Base-by-base conservation (phyloP, 2,888 invertebrate genomes). In the Ephialtes manifestator region DNA sequence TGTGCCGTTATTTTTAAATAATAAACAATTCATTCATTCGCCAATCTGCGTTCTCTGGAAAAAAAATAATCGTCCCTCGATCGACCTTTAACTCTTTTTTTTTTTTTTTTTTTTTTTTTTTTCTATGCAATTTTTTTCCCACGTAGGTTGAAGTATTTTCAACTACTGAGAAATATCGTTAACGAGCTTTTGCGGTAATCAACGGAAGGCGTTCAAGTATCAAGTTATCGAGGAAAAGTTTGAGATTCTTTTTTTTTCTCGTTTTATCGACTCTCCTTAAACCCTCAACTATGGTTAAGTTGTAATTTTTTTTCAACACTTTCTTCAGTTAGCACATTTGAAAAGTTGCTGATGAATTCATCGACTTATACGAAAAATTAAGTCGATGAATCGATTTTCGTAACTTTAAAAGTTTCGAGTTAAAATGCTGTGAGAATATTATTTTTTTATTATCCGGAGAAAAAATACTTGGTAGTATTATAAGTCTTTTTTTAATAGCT, bases 1-100 rank as follows among this genome's bases (percentile, higher is more conserved):
- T 15, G n/a, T 48, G 31, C 60, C 28, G 60, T 75, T 75, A 75
- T 75, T 75, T 75, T 63, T 63, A 63, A 46, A 63, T 43, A 31
- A 72, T 28, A 13, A 15, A 75, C 48, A 48, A 63, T 63, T 63
- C 60, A 63, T 75, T 48, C 48, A 46, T 63, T 31, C 28, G 58
- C 18, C 28, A 0, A 39, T 46, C 20, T 24, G n/a, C 48, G 63
- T 48, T 11, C 60, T 31, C 18, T 18, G 13, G 24, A 60, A 20
- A 48, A 48, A 24, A 18, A 18, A 48, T 15, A 48, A 46, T 28
- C 60, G 31, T 43, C 67, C 39, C 67, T 55, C 55, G 53, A 11
- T 67, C 68, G 46, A 46, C 28, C 68, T 68, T 68, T n/a, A 46
- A n/a, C 55, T 13, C 24, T n/a, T 43, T 24, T n/a, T n/a, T n/a